Base-by-base conservation (phyloP, 1,140 invertebrate species). In the Rhyacophila brunnea region DNA sequence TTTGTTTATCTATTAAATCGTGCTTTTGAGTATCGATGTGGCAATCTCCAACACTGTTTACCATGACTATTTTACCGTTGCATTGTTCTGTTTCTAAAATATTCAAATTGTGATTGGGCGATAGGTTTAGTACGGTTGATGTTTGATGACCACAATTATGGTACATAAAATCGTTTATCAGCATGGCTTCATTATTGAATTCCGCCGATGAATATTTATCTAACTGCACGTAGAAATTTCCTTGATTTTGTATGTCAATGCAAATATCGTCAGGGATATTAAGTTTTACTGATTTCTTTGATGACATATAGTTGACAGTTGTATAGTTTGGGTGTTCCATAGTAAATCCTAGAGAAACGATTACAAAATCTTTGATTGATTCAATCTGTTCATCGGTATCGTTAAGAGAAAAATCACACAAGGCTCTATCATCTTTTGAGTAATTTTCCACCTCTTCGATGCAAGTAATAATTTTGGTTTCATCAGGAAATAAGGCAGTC, bases 311-410 rank as follows among this genome's bases (percentile, higher is more conserved):
- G 32, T 69, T 72, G 11, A 82, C 71, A 2, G 73, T 77, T 7
- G 81, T 74, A 64, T 81, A 83, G 66, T 80, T 77, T 28, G 71
- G 67, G 71, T 82, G 81, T 63, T 83, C 80, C 45, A 77, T 66
- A 19, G 72, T 74, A 65, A 71, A 77, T 58, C 68, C 73, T 46
- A 81, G 20, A 32, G 14, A 32, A 68, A 50, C 78, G 14, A 45
- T 65, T 46, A 82, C 66, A 43, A 75, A 79, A 46, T 82, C 67
- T 66, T 80, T 82, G 34, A 80, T 78, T 10, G 50, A 42, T n/a
- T 35, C 3, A 20, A 13, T 20, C 14, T 51, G 35, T 0, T 40
- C 49, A 1, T 40, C 20, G 9, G 18, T 18, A 17, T 43, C 11
- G 40, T 28, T 23, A 14, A 2, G 15, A 44, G 2, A 28, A 17